Percentiles rank a stretch among this genome's conserved stretches.
Conservation (phyloP, 2,888 invertebrate genomes). For the Drosophila longiperda region DNA sequence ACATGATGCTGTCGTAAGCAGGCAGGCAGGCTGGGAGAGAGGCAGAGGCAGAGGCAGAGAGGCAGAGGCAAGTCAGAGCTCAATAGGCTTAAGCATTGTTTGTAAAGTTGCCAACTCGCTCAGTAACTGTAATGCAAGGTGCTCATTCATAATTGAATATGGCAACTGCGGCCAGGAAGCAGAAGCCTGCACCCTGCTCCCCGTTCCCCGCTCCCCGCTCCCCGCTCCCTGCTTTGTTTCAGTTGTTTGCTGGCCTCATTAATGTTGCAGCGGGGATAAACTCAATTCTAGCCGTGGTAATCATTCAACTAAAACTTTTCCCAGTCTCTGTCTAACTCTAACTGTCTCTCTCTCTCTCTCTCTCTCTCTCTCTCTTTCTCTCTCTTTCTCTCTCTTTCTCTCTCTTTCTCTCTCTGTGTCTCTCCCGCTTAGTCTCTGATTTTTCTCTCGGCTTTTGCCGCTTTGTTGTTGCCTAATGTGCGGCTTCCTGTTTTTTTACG, state of each 20-base stretch:
- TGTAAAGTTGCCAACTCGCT: constrained; percentile 25
- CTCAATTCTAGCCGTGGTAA: constrained; percentile 41
- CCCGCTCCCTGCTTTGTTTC: not conserved
- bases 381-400: not conserved
- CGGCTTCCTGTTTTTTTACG: constrained; percentile 76
- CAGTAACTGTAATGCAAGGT: constrained; percentile 65
- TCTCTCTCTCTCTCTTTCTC: not conserved
- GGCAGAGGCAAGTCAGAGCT: not conserved
- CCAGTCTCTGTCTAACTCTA: constrained; percentile 1
- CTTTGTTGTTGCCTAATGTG: constrained; percentile 68
- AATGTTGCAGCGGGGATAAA: constrained; percentile 54
- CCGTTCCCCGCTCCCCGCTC: not conserved
- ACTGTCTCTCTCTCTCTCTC: not conserved
- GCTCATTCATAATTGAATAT: constrained; percentile 77
- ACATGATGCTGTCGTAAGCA: constrained; percentile 11
- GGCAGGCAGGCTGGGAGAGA: not conserved
- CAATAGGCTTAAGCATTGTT: constrained; percentile 37
- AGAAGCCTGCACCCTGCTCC: constrained; percentile 5
- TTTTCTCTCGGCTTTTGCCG: constrained; percentile 1
- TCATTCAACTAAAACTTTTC: constrained; percentile 67
- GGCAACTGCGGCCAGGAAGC: constrained; percentile 61
- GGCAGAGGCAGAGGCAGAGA: not conserved
- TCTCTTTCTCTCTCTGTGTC: not conserved
- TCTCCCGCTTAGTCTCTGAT: not conserved
- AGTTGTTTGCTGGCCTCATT: constrained; percentile 53